A percentile compares a stretch with the other conserved stretches of the same genome.
phyloP scores from a whole-genome alignment of 2,888 invertebrate genomes.

The Drosophila anomelani region DNA sequence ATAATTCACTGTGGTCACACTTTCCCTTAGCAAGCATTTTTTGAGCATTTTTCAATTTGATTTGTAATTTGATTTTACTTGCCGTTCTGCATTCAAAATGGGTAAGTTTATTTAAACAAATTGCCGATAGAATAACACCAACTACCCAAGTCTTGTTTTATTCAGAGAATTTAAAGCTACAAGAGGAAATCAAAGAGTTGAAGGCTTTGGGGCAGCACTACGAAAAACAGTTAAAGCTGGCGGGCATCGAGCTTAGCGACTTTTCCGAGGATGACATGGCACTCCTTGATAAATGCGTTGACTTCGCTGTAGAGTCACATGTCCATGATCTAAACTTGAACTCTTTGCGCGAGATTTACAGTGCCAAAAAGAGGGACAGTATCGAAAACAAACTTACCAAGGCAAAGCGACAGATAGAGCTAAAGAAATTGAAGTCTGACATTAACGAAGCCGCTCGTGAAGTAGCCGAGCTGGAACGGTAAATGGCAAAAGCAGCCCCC shows the following conservation, averaged over 20 bases:
- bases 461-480: constrained; percentile 10
- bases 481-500: not conserved
- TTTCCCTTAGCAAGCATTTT: not conserved
- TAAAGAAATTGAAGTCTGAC: not conserved
- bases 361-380: constrained; percentile 3
- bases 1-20: constrained; percentile 1
- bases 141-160: too few relatives aligned
- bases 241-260: constrained; percentile 30
- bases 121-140: not conserved
- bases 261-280: constrained; percentile 55
- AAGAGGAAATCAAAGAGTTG: constrained; percentile 60
- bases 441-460: not conserved
- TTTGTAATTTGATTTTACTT: not conserved
- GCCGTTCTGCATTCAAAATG: constrained; percentile 42
- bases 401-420: not conserved
- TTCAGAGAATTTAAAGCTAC: constrained; percentile 66
- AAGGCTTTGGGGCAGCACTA: constrained; percentile 72
- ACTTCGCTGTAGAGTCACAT: not conserved
- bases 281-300: constrained; percentile 36
- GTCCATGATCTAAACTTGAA: constrained; percentile 3
- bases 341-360: constrained; percentile 7
- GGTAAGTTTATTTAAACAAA: constrained; percentile 27
- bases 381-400: constrained; percentile 14
- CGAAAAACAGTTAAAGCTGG: constrained; percentile 74
- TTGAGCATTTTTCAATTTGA: not conserved